phyloP scores from a whole-genome alignment of 64 coral and sea anemone species.

The Montipora foliosa region DNA sequence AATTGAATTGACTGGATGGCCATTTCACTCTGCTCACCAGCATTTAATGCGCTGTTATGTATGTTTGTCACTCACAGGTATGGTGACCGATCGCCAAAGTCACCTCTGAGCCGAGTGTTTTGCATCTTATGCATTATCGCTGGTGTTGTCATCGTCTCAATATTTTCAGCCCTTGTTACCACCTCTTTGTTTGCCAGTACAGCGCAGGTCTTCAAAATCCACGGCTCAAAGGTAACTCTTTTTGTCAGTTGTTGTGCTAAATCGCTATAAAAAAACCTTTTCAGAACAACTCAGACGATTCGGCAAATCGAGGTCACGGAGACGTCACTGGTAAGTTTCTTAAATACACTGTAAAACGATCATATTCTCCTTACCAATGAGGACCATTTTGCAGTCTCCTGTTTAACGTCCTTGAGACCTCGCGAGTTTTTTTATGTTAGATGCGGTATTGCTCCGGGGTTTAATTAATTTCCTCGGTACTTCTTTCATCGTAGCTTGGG shows the following conservation, averaged over 20 bases:
- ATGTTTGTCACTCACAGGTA: constrained; percentile 34
- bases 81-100: constrained; percentile 93
- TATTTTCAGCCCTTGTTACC: constrained; percentile 91
- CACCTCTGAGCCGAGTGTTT: constrained; percentile 81
- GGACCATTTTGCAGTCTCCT: no score
- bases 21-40: no score
- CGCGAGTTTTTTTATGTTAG: no score
- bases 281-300: not conserved
- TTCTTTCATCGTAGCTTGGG: constrained; percentile 60
- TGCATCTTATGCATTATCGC: constrained; percentile 94
- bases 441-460: no score
- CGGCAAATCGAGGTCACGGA: no score
- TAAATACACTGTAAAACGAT: no score
- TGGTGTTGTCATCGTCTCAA: constrained; percentile 85
- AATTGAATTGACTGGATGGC: no score
- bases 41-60: no score
- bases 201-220: constrained; percentile 81
- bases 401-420: no score
- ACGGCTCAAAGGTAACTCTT: constrained; percentile 80
- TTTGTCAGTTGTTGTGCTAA: not conserved
- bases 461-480: no score
- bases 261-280: not conserved
- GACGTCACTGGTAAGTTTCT: no score
- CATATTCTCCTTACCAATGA: no score
- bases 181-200: constrained; percentile 89